These are phyloP conservation scores for Protonemura montana DNA, from an alignment of 2,888 invertebrate genomes.

Conservation along the genomic window DNA sequence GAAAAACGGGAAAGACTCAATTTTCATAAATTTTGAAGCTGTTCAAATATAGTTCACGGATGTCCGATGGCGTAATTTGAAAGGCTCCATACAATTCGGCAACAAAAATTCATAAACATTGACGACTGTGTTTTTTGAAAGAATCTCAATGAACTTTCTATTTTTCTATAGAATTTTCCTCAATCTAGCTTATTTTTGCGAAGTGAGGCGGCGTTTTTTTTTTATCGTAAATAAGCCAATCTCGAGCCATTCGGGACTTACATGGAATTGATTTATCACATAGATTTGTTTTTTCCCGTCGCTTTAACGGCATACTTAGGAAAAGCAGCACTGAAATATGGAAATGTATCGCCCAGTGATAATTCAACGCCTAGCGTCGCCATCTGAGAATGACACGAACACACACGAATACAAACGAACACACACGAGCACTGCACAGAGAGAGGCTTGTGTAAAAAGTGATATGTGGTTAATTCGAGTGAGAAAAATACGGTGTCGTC, in stretches of 20 bases:
- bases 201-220: not conserved
- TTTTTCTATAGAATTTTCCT: not conserved
- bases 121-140: not conserved
- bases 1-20: not conserved
- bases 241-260: not conserved
- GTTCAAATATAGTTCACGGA: not conserved
- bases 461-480: constrained; percentile 12
- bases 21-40: not conserved
- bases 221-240: not conserved
- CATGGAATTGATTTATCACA: not conserved
- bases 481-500: constrained; percentile 10
- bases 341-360: not conserved
- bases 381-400: constrained; percentile 7
- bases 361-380: not conserved
- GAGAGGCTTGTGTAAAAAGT: not conserved
- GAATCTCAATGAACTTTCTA: not conserved
- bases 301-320: not conserved
- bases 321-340: constrained; percentile 12
- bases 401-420: not conserved
- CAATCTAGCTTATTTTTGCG: not conserved
- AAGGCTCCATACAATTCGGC: not conserved
- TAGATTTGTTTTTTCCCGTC: not conserved
- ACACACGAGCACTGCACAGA: too few species aligned
- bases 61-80: not conserved
- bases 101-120: not conserved